Base-by-base conservation (phyloP, 2,113 vertebrate species). In the Leptocoma aspasia region DNA sequence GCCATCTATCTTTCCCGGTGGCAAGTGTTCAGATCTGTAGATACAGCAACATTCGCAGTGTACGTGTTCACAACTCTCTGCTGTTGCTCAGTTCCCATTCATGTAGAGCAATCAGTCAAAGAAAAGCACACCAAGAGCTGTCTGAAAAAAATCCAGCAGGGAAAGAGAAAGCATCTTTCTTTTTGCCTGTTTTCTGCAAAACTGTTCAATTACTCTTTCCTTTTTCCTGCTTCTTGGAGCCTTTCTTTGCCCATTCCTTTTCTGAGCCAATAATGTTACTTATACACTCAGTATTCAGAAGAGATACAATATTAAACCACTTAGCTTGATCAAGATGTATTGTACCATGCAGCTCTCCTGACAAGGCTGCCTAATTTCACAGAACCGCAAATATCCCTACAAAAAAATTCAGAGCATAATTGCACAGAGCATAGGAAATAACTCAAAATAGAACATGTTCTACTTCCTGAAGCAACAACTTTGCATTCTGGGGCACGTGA, bases 331-430 rank as follows among this genome's bases (percentile, higher is more conserved):
- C 88, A 96, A 92, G 82, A 96, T 35, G 82, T 84, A 96, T 93
- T 90, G 93, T 92, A 93, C 69, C 69, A 86, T 8, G 49, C 69
- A 90, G 92, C 57, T 81, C 72, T 90, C 65, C 90, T 94, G 92
- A 96, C 93, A 94, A 96, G 86, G 76, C 80, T 89, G 88, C 47
- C 92, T 93, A 86, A 93, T 96, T 96, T 90, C 88, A 86, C 65
- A 93, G 88, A 93, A 94, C 93, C 44, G 82, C 82, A 90, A 94
- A 96, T 76, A 95, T 42, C 83, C 37, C 73, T 53, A 78, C 65
- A 89, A 61, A 93, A 92, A 80, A 86, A 78, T 92, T 92, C 88
- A 89, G 70, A 83, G 81, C 30, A 37, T 86, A 93, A 94, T 90
- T 94, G 50, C 73, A 82, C 37, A 83, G 35, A 88, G 52, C 78